Evolutionary conservation across 2,113 vertebrate genomes (phyloP).

Genomic region (Pteronura brasiliensis): DNA sequence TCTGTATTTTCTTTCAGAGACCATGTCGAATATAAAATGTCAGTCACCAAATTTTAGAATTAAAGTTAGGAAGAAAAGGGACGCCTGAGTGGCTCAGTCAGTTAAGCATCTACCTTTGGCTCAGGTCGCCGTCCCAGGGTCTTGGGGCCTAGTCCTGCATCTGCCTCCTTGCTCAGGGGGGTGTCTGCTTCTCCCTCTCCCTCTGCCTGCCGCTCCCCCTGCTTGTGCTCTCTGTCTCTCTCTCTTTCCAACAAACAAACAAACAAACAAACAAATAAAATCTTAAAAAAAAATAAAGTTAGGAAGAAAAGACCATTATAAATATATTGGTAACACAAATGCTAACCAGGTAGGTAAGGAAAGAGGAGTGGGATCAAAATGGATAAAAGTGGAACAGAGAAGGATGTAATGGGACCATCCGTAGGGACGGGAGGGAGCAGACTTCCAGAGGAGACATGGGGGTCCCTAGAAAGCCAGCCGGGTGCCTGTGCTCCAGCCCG

Average conservation of each 20-base stretch:
- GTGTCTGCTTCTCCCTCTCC: no score
- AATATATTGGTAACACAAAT: not conserved
- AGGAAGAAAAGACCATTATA: not conserved
- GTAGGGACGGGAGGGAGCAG: fast-evolving
- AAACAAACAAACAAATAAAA: no score
- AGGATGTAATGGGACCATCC: not conserved
- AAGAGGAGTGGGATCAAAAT: not conserved
- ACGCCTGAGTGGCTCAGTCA: no score
- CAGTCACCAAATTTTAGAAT: not conserved
- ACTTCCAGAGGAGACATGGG: not conserved
- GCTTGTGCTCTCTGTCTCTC: no score
- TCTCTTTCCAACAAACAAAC: no score
- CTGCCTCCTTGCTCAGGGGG: no score
- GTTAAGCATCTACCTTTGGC: no score
- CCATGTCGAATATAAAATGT: not conserved
- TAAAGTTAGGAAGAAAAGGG: not conserved
- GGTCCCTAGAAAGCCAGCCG: not conserved
- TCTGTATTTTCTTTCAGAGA: not conserved
- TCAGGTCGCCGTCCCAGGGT: no score
- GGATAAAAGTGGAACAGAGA: not conserved
- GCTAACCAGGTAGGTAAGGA: not conserved
- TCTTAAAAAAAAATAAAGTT: not conserved
- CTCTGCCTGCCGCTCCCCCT: no score
- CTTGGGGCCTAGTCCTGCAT: no score
- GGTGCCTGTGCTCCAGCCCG: fast-evolving